phyloP scores from a whole-genome alignment of 1,140 invertebrate genomes.

The Drosophila gunungcola region DNA sequence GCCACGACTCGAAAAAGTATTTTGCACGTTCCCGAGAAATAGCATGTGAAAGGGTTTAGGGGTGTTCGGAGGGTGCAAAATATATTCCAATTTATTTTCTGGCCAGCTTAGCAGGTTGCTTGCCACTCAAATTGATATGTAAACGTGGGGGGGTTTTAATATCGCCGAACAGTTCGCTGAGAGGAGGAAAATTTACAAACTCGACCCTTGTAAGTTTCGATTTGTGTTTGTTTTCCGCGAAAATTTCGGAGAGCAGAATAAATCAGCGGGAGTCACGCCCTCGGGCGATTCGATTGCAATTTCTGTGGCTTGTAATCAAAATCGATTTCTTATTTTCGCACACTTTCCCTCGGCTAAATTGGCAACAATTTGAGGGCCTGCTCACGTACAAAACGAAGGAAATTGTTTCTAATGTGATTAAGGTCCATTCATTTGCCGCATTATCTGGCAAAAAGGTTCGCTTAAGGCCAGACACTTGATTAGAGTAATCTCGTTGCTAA shows the following conservation, averaged over 20 bases:
- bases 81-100: slow-evolving; percentile 55
- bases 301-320: slow-evolving; percentile 47
- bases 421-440: slow-evolving; percentile 74
- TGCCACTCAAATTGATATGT: slow-evolving; percentile 62
- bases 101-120: slow-evolving; percentile 19
- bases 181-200: slow-evolving; percentile 48
- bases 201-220: slow-evolving; percentile 29
- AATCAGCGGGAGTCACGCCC: slow-evolving; percentile 19
- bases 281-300: slow-evolving; percentile 43
- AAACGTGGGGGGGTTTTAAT: slow-evolving; percentile 55
- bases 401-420: slow-evolving; percentile 77
- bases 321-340: slow-evolving; percentile 56
- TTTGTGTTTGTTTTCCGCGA: slow-evolving; percentile 39
- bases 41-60: slow-evolving; percentile 17
- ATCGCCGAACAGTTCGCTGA: slow-evolving; percentile 50
- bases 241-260: slow-evolving; percentile 7
- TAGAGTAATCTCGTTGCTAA: slow-evolving; percentile 42
- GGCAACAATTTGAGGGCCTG: slow-evolving; percentile 42
- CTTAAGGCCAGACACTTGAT: slow-evolving; percentile 76
- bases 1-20: slow-evolving; percentile 53
- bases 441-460: slow-evolving; percentile 60
- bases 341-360: slow-evolving; percentile 37
- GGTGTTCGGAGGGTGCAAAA: slow-evolving; percentile 21
- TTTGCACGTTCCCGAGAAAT: slow-evolving; percentile 45
- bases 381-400: slow-evolving; percentile 55